Base-by-base conservation (phyloP, 2,888 invertebrate species). In the Himalopsyche anomala region DNA sequence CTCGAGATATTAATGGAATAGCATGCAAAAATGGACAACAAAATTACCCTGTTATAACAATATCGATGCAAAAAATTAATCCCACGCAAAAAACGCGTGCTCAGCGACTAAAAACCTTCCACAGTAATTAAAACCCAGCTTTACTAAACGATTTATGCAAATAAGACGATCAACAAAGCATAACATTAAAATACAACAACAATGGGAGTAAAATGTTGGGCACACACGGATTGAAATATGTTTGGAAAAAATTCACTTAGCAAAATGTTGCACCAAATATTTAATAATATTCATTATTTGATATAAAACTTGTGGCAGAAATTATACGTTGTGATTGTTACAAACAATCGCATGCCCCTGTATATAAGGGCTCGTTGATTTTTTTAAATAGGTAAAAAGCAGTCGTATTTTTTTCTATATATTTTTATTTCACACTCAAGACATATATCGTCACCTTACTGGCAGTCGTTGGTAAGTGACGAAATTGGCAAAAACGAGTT, bases 101-200 rank as follows among this genome's bases (percentile, higher is more conserved):
- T 62, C 62, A 4, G 4, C 62, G 19, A 28, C 62, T 19, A 6
- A 62, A 28, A 28, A 11, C 28, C 19, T 62, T 62, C 4, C 8
- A 62, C 9, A 62, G 62, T 62, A 62, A 62, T 62, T 62, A 62
- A 62, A 62, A 62, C 19, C 15, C 19, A 62, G 62, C 9, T 62
- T 8, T 19, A 8, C 19, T 62, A 19, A 62, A 62, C 62, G 62
- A 62, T 19, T n/a, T 62, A 62, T 62, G 62, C 28, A 62, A 62
- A 62, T 62, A 19, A 62, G 62, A 19, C n/a, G 2, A 19, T 62
- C 62, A 62, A 62, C 19, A 62, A 19, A n/a, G 19, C 62, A 62
- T 19, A 62, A 19, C 19, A 62, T 62, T 62, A 62, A 19, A 19
- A 19, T 19, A 19, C 8, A 17, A 62, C 19, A 62, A 62, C 62